Base-by-base conservation (phyloP, 2,113 vertebrate genomes). In the Triplophysa tibetana region DNA sequence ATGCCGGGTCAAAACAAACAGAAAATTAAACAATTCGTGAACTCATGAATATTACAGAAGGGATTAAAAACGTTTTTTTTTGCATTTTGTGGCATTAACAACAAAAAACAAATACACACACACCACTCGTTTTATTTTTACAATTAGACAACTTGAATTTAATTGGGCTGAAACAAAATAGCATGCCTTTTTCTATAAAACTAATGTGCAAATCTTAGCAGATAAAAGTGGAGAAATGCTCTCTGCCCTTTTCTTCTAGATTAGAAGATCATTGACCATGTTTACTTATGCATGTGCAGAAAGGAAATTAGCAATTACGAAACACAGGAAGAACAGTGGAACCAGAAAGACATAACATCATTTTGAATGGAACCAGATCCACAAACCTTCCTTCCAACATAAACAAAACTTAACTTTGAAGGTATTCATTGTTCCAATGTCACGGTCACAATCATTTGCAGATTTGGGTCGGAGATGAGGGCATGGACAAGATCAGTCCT, bases 141-240 rank as follows among this genome's bases (percentile, higher is more conserved):
- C 43, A 58, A 61, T 21, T 38, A 50, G 23, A n/a, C 9, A 14
- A 54, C 58, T 41, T 58, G 16, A 84, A 84, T 77, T 73, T 86
- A 89, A 88, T 85, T 87, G 86, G 85, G 81, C 78, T 17, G 78
- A 80, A 82, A n/a, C 3, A 56, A 56, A 19, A 56, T 52, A 52
- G 70, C 81, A 87, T 73, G 1, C 85, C 84, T 91, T 90, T 84
- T 89, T 85, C 85, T 82, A 83, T 86, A 88, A 87, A 89, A 85
- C 85, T 84, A 83, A 86, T 81, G 79, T 13, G 23, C 81, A 73
- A 80, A 88, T 86, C 83, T 80, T 75, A 85, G 7, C 29, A 62
- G n/a, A 77, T 78, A 70, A 24, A 79, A 80, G 77, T 48, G 70
- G 76, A 73, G 83, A 38, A 79, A 64, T 86, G 89, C 84, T 83